A percentile compares a stretch with the other conserved stretches of the same genome.
Evolutionary conservation across 2,113 vertebrate genomes (phyloP).

Genomic region (Sylvilagus bachmani): DNA sequence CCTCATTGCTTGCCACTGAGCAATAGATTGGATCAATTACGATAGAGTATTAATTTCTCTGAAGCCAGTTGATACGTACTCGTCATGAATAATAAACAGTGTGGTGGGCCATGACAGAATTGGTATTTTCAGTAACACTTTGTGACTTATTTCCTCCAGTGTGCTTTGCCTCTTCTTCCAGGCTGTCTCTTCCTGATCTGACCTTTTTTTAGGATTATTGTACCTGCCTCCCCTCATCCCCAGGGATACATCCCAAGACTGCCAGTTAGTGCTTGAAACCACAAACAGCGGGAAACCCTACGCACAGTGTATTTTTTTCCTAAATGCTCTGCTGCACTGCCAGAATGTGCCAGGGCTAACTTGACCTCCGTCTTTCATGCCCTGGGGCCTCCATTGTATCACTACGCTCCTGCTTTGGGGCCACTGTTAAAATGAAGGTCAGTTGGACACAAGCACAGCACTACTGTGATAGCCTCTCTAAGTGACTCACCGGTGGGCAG

Average conservation of each 20-base stretch:
- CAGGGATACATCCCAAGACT: not conserved
- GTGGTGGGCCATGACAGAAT: not conserved
- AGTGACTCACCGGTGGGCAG: not conserved
- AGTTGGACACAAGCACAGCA: not conserved
- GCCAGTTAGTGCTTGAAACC: not conserved
- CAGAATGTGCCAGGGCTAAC: not conserved
- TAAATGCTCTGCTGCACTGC: not conserved
- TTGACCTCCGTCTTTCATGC: not conserved
- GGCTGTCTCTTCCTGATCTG: not conserved
- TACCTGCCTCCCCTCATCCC: too few species aligned
- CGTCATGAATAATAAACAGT: slow-evolving; percentile 16
- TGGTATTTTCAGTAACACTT: not conserved
- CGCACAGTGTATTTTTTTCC: not conserved
- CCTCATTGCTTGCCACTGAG: not conserved
- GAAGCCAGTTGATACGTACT: not conserved
- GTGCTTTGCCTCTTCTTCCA: not conserved
- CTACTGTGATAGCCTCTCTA: not conserved
- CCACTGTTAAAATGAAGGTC: not conserved
- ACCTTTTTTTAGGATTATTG: not conserved
- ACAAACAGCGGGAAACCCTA: too few species aligned
- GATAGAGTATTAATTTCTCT: slow-evolving; percentile 25
- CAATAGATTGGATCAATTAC: not conserved
- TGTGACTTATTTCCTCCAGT: not conserved
- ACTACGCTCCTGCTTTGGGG: not conserved
- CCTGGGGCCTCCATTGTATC: too few species aligned